Evolutionary conservation across 2,113 vertebrate species (phyloP), one percentile per base, ranked within the genome.

Genomic region (Thunnus maccoyii): DNA sequence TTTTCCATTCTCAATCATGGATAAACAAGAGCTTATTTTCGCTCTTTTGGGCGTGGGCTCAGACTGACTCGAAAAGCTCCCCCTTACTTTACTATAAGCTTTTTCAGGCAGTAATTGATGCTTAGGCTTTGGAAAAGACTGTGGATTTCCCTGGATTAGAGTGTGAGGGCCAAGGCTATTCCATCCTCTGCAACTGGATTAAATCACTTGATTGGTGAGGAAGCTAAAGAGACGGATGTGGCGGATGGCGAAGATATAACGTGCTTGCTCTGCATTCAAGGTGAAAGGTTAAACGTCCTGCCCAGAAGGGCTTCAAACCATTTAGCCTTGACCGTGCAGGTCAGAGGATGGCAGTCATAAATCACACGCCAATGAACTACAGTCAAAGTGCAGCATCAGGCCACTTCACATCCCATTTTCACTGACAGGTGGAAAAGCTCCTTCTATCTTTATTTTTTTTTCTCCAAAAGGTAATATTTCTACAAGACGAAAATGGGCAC

Each of bases 71-170:
- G 64, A 51, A 87, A 86, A 83, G 56, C 72, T 65, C 72, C 65
- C 65, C 57, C 71, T 83, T 71, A 64, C 80, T 88, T 83, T 88
- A 30, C 27, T 30, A 30, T 30, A 77, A 87, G 86, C 84, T 84
- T 80, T 82, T 80, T 85, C 86, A 78, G 72, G 75, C 82, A 70
- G 32, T 90, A 91, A 92, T 90, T 94, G 86, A 91, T 79, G 86
- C 83, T 81, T 74, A 61, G 76, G 78, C 86, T 84, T 77, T 78
- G 62, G 78, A 87, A 90, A 88, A 79, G 56, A 84, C 80, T 27
- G 46, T 54, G 85, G 85, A 93, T 91, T 93, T 91, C 80, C 78
- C 80, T 77, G 89, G 89, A 92, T 93, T 91, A 92, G 74, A 85
- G 76, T 47, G 50, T 27, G 65, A 84, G 86, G 15, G 48, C 6